phyloP scores from a whole-genome alignment of 2,113 vertebrate species.

The Ramphastos sulfuratus region DNA sequence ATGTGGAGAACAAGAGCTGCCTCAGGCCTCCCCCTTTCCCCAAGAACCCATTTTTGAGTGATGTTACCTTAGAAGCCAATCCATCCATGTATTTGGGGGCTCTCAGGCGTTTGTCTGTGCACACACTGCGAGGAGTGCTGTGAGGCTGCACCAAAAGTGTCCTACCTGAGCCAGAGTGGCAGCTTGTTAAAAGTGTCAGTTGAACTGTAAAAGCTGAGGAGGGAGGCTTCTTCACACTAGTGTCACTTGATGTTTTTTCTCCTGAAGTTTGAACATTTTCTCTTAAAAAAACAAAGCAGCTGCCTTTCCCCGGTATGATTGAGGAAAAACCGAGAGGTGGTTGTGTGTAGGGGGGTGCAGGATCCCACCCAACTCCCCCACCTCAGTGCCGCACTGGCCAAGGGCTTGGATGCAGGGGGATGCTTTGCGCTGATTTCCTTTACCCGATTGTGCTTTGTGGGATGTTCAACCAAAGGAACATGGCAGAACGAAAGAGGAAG shows the following conservation, averaged over 20 bases:
- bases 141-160: neutral
- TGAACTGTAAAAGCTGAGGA: neutral
- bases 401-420: conserved; percentile 41
- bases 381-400: neutral
- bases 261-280: conserved; percentile 15
- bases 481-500: conserved; percentile 82
- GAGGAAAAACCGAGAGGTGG: conserved; percentile 16
- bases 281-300: conserved; percentile 23
- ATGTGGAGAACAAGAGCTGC: neutral
- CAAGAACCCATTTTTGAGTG: neutral
- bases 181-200: neutral
- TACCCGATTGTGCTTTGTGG: conserved; percentile 81
- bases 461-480: conserved; percentile 80
- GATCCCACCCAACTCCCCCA: neutral
- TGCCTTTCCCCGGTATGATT: neutral
- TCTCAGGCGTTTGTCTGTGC: neutral
- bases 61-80: neutral
- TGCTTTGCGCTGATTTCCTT: conserved; percentile 61
- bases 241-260: neutral
- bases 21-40: neutral
- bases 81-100: accelerated
- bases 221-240: neutral
- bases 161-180: neutral
- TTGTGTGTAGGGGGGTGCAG: neutral
- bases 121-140: neutral